A percentile compares a stretch with the other conserved stretches of the same genome.
These are phyloP conservation scores for Panopea generosa DNA, from an alignment of 2,888 invertebrate species.

Conservation along the genomic window DNA sequence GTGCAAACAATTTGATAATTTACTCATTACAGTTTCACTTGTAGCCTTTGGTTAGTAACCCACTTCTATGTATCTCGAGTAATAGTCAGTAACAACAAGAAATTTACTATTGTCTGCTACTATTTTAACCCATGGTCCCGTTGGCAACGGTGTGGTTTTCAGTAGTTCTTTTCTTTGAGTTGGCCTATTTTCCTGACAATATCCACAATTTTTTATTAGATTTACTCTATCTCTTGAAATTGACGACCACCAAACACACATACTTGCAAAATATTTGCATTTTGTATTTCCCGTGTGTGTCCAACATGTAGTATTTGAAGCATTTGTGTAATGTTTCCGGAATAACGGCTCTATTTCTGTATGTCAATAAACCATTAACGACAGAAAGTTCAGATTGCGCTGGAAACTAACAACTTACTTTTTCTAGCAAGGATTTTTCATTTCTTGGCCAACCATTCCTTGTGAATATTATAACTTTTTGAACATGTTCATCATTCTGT, in stretches of 20 bases:
- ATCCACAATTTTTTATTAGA: constrained; percentile 26
- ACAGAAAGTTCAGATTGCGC: constrained; percentile 32
- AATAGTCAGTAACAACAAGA: constrained; percentile 55
- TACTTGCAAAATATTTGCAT: constrained; percentile 43
- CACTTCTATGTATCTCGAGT: constrained; percentile 46
- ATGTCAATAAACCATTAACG: constrained; percentile 38
- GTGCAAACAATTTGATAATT: constrained; percentile 53
- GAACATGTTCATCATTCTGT: constrained; percentile 23
- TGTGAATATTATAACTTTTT: constrained; percentile 17
- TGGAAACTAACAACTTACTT: constrained; percentile 25
- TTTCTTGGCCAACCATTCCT: constrained; percentile 50
- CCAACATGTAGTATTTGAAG: constrained; percentile 58
- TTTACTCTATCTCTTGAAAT: constrained; percentile 36
- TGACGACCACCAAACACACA: constrained; percentile 57
- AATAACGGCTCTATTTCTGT: constrained; percentile 27
- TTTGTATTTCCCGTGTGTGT: constrained; percentile 59
- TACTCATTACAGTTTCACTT: constrained; percentile 28
- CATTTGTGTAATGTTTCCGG: constrained; percentile 30
- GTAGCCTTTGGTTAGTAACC: constrained; percentile 27
- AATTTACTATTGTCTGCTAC: constrained; percentile 44
- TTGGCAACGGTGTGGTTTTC: constrained; percentile 40
- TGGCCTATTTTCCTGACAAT: constrained; percentile 45
- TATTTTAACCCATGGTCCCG: constrained; percentile 54
- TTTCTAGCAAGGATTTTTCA: constrained; percentile 7
- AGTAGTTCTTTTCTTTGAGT: constrained; percentile 52